Base-by-base conservation (phyloP, 2,113 vertebrate species). In the Zosterops hypoxanthus region DNA sequence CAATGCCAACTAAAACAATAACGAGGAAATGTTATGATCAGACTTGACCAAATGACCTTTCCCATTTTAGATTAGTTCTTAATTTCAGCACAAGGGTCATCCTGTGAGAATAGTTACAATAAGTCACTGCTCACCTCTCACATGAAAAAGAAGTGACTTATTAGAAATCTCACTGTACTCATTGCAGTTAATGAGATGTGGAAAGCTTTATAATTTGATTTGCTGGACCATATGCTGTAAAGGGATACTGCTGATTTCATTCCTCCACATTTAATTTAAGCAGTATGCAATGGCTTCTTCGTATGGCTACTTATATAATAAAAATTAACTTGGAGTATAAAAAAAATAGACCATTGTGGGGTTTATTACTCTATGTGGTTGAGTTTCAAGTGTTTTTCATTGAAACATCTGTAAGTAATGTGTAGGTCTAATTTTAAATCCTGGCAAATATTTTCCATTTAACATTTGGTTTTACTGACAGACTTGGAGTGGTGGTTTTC, bases 331-430 rank as follows among this genome's bases (percentile, higher is more conserved):
- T 96, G 93, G 94, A 98, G 97, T 97, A 98, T 98, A 98, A 98
- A 98, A 98, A 97, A 97, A 97, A 86, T 97, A 97, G 97, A 98
- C 98, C 98, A 98, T 98, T 98, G 99, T 98, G 98, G 98, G 96
- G 98, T 98, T 98, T 99, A 99, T 99, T 98, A 98, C 98, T 98
- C 97, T 98, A 96, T 98, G 98, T 98, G 99, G 98, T 98, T 99
- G 98, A 98, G 98, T 97, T 98, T 98, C 97, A 97, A 98, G 97
- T 97, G 96, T 97, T 97, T 98, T 98, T 97, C 97, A 98, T 98
- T 96, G 98, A 97, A 98, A 99, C 99, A 99, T 99, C 99, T 99
- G 99, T 98, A 99, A 99, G 98, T 98, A 98, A 98, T 98, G 98
- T 98, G 97, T 97, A 96, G 97, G 97, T 98, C 98, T 98, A 98